phyloP scores from a whole-genome alignment of 2,888 invertebrate species.

The Andrena bicolor region DNA sequence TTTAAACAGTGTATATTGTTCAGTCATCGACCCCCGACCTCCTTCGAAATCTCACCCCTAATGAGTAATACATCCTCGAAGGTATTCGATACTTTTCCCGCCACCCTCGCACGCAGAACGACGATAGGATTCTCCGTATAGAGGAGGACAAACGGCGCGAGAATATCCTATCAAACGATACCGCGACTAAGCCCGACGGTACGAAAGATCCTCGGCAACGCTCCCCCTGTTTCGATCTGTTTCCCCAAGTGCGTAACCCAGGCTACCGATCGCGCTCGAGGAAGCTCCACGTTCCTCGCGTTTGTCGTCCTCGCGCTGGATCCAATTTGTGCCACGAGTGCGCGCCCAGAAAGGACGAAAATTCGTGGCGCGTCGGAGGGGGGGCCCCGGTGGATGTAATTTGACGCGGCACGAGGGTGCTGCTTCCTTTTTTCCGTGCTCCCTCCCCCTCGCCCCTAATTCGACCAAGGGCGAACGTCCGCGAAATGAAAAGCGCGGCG shows the following conservation, averaged over 20 bases:
- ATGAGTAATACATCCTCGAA: too few species aligned
- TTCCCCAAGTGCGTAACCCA: not conserved
- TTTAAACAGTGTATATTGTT: too few species aligned
- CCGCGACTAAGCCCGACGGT: not conserved
- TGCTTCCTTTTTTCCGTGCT: conserved; percentile 2
- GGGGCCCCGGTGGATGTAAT: conserved; percentile 64
- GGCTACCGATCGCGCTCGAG: not conserved
- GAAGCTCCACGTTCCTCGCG: not conserved
- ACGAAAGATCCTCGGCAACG: not conserved
- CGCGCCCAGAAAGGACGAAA: conserved; percentile 34
- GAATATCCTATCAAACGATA: conserved; percentile 1
- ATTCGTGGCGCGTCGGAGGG: conserved; percentile 23
- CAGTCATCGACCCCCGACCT: too few species aligned
- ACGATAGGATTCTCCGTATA: not conserved
- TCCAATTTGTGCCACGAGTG: conserved; percentile 65
- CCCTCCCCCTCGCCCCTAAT: conserved; percentile 65
- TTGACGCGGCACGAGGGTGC: conserved; percentile 57
- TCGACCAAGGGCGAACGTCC: conserved; percentile 68
- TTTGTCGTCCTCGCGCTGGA: not conserved
- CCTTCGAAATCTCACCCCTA: too few species aligned
- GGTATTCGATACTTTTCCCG: too few species aligned
- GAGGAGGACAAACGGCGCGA: not conserved
- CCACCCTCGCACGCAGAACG: not conserved
- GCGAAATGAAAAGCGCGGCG: conserved; percentile 77
- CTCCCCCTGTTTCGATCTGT: not conserved